phyloP scores from a whole-genome alignment of 2,888 invertebrate genomes.

The Cantharis lateralis region DNA sequence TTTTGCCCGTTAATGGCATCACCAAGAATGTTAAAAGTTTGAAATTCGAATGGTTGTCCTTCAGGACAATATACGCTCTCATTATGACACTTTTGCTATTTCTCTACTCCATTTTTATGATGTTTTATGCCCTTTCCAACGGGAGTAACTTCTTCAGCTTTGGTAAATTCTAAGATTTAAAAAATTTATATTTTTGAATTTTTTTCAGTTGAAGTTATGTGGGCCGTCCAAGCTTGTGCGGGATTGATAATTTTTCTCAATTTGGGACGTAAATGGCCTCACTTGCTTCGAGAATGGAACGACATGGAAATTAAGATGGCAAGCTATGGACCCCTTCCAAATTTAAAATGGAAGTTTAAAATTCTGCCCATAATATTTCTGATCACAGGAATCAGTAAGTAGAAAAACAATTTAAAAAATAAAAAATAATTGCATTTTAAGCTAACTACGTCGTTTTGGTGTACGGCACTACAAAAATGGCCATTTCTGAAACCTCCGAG shows the following conservation, averaged over 20 bases:
- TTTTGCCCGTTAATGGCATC: conserved; percentile 22
- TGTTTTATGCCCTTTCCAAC: not conserved
- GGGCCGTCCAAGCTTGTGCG: conserved; percentile 20
- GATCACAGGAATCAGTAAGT: conserved; percentile 16
- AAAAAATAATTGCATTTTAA: conserved; percentile 1
- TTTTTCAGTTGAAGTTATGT: conserved; percentile 13
- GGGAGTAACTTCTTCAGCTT: conserved; percentile 15
- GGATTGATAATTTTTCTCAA: conserved; percentile 15
- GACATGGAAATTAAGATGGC: conserved; percentile 23
- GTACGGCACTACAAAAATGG: conserved; percentile 7
- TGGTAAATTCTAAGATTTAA: conserved; percentile 3
- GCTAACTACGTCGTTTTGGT: conserved; percentile 20
- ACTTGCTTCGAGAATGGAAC: conserved; percentile 24
- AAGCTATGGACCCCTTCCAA: conserved; percentile 3
- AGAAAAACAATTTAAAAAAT: not conserved
- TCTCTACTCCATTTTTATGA: conserved; percentile 1
- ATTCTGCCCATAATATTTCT: conserved; percentile 14
- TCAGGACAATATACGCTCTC: conserved; percentile 11
- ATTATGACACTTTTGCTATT: not conserved
- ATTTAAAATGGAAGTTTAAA: conserved; percentile 11
- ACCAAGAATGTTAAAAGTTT: not conserved
- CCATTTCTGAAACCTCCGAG: not conserved
- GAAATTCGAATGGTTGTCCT: conserved; percentile 17
- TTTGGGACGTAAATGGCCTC: conserved; percentile 21
- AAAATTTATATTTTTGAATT: not conserved